A percentile compares a stretch with the other conserved stretches of the same genome.
These are phyloP conservation scores for Pteria penguin DNA, from an alignment of 2,888 invertebrate genomes.

Conservation along the genomic window DNA sequence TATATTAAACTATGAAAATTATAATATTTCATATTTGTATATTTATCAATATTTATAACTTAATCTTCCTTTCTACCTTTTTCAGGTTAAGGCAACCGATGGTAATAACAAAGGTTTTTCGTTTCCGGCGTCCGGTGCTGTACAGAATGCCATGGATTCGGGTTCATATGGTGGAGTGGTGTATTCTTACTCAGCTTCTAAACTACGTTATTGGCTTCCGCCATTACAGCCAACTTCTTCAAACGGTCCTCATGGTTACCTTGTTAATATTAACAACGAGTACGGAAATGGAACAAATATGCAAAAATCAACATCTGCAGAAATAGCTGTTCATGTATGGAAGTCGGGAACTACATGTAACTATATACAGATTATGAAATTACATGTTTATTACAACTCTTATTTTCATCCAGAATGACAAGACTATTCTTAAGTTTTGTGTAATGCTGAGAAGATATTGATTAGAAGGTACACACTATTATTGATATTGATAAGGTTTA, in stretches of 20 bases:
- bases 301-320: not conserved
- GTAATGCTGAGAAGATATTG: no score
- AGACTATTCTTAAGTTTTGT: no score
- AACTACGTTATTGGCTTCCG: conserved; percentile 6
- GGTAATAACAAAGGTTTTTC: conserved; percentile 16
- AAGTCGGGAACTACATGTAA: not conserved
- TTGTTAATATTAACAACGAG: conserved; percentile 17
- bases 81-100: not conserved
- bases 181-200: conserved; percentile 9
- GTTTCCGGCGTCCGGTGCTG: conserved; percentile 18
- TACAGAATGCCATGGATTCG: conserved; percentile 5
- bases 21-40: no score
- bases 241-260: not conserved
- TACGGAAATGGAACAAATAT: not conserved
- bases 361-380: no score
- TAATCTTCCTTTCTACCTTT: no score
- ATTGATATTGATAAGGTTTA: no score
- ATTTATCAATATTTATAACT: no score
- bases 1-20: no score
- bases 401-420: no score
- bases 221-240: not conserved
- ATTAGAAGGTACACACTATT: no score
- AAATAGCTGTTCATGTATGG: conserved; percentile 7
- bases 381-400: no score
- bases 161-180: conserved; percentile 11